Conservation (phyloP, 2,113 vertebrate species). For the Cephalopterus ornatus region DNA sequence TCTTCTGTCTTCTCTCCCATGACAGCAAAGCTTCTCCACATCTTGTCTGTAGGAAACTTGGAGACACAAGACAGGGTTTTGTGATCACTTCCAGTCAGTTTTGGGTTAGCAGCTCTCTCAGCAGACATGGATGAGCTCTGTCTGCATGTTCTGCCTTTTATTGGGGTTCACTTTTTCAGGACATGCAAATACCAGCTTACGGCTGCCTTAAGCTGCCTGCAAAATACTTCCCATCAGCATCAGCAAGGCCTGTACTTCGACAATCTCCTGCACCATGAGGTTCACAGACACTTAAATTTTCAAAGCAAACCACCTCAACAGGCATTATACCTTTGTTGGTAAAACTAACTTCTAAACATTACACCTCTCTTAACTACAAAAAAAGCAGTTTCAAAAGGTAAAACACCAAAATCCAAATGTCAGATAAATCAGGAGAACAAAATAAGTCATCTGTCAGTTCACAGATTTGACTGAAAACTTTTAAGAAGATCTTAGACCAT, state of each 20-base stretch:
- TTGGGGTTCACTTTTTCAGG: neutral
- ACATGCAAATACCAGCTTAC: neutral
- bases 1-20: neutral
- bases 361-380: neutral
- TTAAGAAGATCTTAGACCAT: neutral
- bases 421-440: neutral
- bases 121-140: neutral
- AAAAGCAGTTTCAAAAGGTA: neutral
- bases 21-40: neutral
- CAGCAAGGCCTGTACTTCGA: neutral
- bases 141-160: neutral
- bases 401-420: neutral
- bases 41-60: neutral
- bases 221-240: neutral
- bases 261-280: neutral
- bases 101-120: neutral
- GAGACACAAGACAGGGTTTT: neutral
- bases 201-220: neutral
- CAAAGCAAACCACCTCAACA: neutral
- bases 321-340: neutral
- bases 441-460: neutral
- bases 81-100: neutral
- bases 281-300: neutral
- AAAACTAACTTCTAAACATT: neutral
- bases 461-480: conserved; percentile 3